Evolutionary conservation across 2,113 vertebrate genomes (phyloP), one percentile per base, ranked within the genome.

Genomic region (Nesoenas mayeri): DNA sequence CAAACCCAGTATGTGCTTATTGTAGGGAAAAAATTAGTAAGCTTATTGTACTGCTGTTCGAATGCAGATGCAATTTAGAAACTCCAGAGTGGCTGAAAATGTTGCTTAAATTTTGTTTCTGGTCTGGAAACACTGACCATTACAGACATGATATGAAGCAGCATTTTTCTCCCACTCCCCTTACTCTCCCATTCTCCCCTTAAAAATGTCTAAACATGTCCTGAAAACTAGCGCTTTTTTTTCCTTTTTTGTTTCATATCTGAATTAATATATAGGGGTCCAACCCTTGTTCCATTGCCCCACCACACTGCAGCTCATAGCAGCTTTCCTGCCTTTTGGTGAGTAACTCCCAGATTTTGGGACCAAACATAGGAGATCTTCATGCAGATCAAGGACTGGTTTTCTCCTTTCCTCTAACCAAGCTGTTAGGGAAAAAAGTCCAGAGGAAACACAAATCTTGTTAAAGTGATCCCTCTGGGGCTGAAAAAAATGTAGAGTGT

Each of bases 31-130:
- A 88, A 92, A 47, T 57, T 92, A 94, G 70, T 90, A 53, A 79
- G 79, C 70, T 90, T 71, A 13, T 13, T n/a, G 40, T 95, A 86
- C 94, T 95, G 86, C 95, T 94, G 51, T 91, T 92, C 3, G 1
- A 91, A 78, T 78, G 86, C 72, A 84, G 34, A 19, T 87, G 24
- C 66, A 84, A 80, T 69, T 44, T 83, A 93, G 86, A 84, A 93
- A 86, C 79, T 90, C 88, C 82, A 74, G 38, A 79, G 73, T 72
- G 85, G 72, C 21, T 77, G 60, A 90, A 89, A 86, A 88, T 84
- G 72, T 88, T 92, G 79, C 70, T 92, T 80, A 14, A 79, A 70
- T 78, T 83, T 74, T 48, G 53, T 84, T 92, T 79, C 65, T 72
- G 88, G 6, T 57, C 50, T 91, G 72, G 26, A 83, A 79, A 38